Evolutionary conservation across 2,113 vertebrate genomes (phyloP).

Genomic region (Crocuta crocuta): DNA sequence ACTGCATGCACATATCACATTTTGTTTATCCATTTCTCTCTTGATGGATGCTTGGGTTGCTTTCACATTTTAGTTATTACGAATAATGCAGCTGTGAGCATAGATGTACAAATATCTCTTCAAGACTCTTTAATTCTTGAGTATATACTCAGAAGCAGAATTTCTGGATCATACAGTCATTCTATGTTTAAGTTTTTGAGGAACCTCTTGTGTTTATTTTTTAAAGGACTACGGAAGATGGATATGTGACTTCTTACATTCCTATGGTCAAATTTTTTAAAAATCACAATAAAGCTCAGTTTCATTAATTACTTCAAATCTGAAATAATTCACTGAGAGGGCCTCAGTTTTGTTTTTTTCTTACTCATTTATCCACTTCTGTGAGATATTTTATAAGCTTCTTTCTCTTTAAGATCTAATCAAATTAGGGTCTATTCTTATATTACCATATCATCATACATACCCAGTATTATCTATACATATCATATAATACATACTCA

Average conservation of each 20-base stretch:
- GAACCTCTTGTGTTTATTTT: not conserved
- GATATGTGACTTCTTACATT: not conserved
- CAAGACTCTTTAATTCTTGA: not conserved
- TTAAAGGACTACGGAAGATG: not conserved
- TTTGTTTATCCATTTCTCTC: not conserved
- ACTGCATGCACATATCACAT: rapidly evolving
- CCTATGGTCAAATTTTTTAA: not conserved
- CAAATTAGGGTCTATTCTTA: not conserved
- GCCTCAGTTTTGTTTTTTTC: not conserved
- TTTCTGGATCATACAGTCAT: not conserved
- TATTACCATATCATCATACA: not conserved
- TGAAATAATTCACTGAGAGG: not conserved
- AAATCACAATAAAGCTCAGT: not conserved
- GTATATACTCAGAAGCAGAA: not conserved
- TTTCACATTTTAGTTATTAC: not conserved
- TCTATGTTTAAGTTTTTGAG: not conserved
- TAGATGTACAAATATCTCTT: not conserved
- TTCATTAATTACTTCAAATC: not conserved
- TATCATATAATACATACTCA: too few species aligned
- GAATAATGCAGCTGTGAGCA: not conserved
- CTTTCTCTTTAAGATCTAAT: not conserved
- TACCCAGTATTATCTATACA: not conserved
- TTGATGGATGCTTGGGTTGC: too few species aligned
- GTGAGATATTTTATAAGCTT: not conserved
- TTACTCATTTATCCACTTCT: not conserved